Conservation (phyloP, 2,113 vertebrate genomes). For the Lutjanus erythropterus region DNA sequence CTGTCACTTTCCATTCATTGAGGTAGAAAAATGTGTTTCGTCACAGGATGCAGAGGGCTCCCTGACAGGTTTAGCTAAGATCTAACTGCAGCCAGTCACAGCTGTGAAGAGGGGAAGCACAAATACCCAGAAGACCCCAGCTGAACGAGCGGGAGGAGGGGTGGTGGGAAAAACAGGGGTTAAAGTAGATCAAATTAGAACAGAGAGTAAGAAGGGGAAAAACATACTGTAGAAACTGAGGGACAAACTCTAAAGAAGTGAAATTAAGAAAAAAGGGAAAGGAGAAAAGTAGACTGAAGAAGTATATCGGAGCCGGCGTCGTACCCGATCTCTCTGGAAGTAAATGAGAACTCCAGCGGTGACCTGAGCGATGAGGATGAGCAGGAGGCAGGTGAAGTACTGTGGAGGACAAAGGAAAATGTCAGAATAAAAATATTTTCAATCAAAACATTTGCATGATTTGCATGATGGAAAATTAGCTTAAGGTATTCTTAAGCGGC, state of each 20-base stretch:
- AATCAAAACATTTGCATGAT: neutral
- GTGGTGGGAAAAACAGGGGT: no score
- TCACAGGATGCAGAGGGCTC: slow-evolving; percentile 11
- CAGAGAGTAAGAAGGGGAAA: neutral
- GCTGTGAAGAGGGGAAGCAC: slow-evolving; percentile 14
- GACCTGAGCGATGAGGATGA: slow-evolving; percentile 92
- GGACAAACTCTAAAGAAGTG: neutral
- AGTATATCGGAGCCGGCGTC: slow-evolving; percentile 15
- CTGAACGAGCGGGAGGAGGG: neutral
- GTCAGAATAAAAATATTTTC: neutral
- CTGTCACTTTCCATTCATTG: slow-evolving; percentile 34
- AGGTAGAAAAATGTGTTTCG: neutral
- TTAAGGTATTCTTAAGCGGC: neutral
- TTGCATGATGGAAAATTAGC: neutral
- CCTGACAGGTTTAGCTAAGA: neutral
- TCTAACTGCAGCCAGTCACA: slow-evolving; percentile 15
- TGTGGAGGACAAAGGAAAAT: slow-evolving; percentile 55
- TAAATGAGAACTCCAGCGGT: slow-evolving; percentile 91
- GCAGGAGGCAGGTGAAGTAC: slow-evolving; percentile 92
- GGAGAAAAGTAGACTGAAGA: neutral
- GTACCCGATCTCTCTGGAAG: slow-evolving; percentile 88
- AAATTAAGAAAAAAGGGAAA: neutral
- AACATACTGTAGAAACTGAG: neutral
- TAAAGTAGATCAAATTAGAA: neutral
- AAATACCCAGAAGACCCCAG: neutral